These are phyloP conservation scores for Rhabdomys dilectus DNA, from an alignment of 2,113 vertebrate species.

Conservation along the genomic window DNA sequence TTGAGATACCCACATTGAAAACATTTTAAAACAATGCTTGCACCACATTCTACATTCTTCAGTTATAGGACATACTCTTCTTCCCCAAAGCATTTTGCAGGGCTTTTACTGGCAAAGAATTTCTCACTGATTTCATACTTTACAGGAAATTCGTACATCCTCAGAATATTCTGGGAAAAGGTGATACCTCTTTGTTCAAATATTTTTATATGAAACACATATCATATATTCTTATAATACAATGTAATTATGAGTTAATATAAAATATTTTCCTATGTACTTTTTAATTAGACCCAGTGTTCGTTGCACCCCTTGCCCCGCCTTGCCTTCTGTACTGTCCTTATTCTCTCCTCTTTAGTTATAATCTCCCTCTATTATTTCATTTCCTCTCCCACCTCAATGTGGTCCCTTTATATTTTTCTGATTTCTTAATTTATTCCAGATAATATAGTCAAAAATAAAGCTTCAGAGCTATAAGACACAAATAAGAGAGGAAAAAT, in stretches of 20 bases:
- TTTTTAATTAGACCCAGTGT: not conserved
- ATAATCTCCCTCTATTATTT: no score
- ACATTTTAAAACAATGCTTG: slow-evolving; percentile 57
- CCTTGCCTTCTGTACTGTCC: not conserved
- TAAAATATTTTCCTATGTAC: not conserved
- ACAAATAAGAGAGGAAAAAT: not conserved
- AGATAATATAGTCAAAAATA: not conserved
- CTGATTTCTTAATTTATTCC: not conserved
- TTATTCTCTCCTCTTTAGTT: no score
- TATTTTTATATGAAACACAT: slow-evolving; percentile 13
- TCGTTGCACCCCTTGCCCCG: not conserved
- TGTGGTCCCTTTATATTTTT: not conserved
- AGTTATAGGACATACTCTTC: slow-evolving; percentile 34
- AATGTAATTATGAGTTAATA: not conserved
- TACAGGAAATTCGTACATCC: slow-evolving; percentile 72
- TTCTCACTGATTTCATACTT: slow-evolving; percentile 71
- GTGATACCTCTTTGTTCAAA: slow-evolving; percentile 45
- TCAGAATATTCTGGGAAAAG: slow-evolving; percentile 74
- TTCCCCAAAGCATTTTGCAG: slow-evolving; percentile 47
- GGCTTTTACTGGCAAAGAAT: slow-evolving; percentile 72
- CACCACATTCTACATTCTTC: slow-evolving; percentile 22
- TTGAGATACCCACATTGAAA: slow-evolving; percentile 48
- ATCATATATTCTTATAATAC: not conserved
- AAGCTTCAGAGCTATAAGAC: not conserved
- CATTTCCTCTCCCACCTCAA: not conserved